phyloP scores from a whole-genome alignment of 2,888 invertebrate species.

The Chrysopilus asiliformis region DNA sequence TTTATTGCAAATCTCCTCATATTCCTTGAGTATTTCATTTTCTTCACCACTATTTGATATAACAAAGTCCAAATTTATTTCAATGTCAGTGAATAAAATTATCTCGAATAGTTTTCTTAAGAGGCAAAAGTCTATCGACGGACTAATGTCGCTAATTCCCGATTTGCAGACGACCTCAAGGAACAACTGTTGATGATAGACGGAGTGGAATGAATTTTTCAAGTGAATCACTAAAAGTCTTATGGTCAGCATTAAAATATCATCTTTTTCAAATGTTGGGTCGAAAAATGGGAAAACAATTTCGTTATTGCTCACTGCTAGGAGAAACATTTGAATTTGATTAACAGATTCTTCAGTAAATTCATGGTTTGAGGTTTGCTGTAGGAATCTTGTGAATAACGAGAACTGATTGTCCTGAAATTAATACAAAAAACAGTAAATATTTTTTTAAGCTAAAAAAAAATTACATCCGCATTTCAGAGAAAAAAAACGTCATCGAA shows the following conservation, averaged over 20 bases:
- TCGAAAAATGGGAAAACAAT: slow-evolving; percentile 29
- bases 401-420: slow-evolving; percentile 50
- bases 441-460: too few relatives aligned
- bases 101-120: slow-evolving; percentile 42
- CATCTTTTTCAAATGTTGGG: slow-evolving; percentile 32
- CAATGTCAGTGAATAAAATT: slow-evolving; percentile 25
- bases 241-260: slow-evolving; percentile 42
- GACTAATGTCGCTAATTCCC: slow-evolving; percentile 42
- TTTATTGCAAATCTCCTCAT: slow-evolving; percentile 37
- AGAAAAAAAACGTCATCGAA: too few relatives aligned
- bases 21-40: slow-evolving; percentile 24
- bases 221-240: slow-evolving; percentile 47
- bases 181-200: slow-evolving; percentile 49
- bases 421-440: slow-evolving; percentile 10
- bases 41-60: slow-evolving; percentile 1
- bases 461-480: too few relatives aligned
- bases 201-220: slow-evolving; percentile 47
- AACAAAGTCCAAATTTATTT: slow-evolving; percentile 9
- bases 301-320: slow-evolving; percentile 28
- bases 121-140: slow-evolving; percentile 36
- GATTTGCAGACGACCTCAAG: slow-evolving; percentile 44
- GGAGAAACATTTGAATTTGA: slow-evolving; percentile 30
- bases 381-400: slow-evolving; percentile 44
- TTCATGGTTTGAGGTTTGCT: slow-evolving; percentile 38
- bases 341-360: slow-evolving; percentile 38